phyloP scores from a whole-genome alignment of 2,797 vertebrate genomes.

The Dendrocincla fuliginosa region DNA sequence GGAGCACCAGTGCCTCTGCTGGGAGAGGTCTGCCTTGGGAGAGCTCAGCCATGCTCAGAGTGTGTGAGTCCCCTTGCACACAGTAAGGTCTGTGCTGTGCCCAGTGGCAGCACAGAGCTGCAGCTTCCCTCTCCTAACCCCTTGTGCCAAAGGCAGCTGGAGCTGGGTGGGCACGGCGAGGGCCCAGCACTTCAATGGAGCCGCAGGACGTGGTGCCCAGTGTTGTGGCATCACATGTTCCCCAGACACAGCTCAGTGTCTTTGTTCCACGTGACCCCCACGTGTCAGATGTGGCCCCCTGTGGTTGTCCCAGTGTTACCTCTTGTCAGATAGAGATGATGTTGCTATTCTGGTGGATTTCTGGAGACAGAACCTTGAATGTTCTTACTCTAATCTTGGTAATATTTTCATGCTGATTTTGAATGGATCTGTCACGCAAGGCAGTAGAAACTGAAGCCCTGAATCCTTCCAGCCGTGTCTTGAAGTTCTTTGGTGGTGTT shows the following conservation, averaged over 20 bases:
- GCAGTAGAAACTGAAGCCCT: not conserved
- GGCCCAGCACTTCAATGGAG: not conserved
- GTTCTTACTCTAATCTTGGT: not conserved
- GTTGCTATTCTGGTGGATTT: not conserved
- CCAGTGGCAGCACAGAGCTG: accelerated
- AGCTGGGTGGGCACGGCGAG: accelerated
- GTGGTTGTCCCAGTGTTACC: conserved; percentile 20
- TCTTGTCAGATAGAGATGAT: not conserved
- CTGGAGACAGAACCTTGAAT: not conserved
- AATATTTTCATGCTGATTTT: not conserved
- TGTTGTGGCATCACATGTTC: not conserved
- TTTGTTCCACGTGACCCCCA: not conserved
- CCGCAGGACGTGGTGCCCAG: accelerated
- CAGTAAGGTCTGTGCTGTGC: not conserved
- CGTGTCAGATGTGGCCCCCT: conserved; percentile 31
- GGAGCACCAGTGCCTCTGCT: not conserved
- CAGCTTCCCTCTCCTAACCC: not conserved
- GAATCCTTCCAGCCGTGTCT: not conserved
- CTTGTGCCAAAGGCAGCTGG: accelerated
- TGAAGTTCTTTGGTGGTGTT: not conserved
- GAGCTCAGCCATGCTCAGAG: accelerated
- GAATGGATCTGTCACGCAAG: not conserved
- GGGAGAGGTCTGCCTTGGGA: not conserved
- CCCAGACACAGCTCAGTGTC: not conserved
- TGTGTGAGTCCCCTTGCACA: accelerated